phyloP scores from a whole-genome alignment of 2,888 invertebrate genomes.

The Podotricha telesiphe region DNA sequence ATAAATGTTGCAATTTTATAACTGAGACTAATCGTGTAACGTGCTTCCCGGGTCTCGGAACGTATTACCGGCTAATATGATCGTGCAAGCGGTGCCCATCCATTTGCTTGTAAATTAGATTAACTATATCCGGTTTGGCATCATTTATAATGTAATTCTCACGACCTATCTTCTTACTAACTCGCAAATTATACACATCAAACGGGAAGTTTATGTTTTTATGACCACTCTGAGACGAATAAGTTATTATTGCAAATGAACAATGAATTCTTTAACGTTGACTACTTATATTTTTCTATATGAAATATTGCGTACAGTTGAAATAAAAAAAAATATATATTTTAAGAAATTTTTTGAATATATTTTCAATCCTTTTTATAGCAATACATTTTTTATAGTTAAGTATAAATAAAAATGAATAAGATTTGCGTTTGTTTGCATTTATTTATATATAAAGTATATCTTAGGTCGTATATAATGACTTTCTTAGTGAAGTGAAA shows the following conservation, averaged over 20 bases:
- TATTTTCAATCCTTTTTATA: too few relatives aligned
- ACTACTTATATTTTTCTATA: neutral
- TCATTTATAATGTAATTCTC: conserved; percentile 36
- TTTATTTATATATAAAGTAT: too few relatives aligned
- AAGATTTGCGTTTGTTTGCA: too few relatives aligned
- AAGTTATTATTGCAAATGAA: conserved; percentile 4
- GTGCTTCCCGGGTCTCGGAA: conserved; percentile 20
- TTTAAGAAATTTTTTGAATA: too few relatives aligned
- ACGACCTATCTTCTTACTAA: conserved; percentile 29
- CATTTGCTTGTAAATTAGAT: conserved; percentile 35
- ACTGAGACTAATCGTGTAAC: conserved; percentile 31
- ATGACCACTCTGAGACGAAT: conserved; percentile 1
- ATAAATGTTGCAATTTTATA: conserved; percentile 20
- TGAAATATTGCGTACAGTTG: neutral
- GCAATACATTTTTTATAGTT: too few relatives aligned
- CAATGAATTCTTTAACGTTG: neutral
- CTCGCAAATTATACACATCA: conserved; percentile 22
- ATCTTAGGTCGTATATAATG: too few relatives aligned
- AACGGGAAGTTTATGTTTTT: conserved; percentile 22
- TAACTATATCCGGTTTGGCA: conserved; percentile 29
- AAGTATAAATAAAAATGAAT: too few relatives aligned
- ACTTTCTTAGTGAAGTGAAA: too few relatives aligned
- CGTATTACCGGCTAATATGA: conserved; percentile 20
- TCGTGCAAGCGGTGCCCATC: conserved; percentile 27
- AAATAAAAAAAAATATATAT: too few relatives aligned